A percentile compares a stretch with the other conserved stretches of the same genome.
Conservation (phyloP, 2,888 invertebrate genomes). For the Cremastinae sp. region DNA sequence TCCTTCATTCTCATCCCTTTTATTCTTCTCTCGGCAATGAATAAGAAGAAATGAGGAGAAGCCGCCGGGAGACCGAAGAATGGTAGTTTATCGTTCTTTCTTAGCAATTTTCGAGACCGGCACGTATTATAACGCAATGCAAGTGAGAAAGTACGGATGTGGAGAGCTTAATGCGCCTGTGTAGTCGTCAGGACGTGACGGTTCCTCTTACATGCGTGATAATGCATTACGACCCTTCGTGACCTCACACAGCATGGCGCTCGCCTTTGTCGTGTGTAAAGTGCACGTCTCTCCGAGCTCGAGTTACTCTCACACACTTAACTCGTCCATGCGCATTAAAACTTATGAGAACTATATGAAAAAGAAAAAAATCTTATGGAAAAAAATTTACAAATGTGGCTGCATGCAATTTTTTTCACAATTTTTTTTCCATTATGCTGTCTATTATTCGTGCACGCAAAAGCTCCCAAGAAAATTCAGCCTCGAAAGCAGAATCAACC, state of each 20-base stretch:
- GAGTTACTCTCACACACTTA: no score
- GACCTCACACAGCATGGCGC: conserved; percentile 20
- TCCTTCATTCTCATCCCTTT: no score
- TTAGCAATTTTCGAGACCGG: conserved; percentile 42
- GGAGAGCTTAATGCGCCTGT: conserved; percentile 8
- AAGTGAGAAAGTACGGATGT: conserved; percentile 9
- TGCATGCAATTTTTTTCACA: conserved; percentile 14
- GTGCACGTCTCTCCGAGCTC: conserved; percentile 39
- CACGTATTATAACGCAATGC: conserved; percentile 30
- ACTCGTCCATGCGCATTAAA: no score
- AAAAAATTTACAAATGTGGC: neutral
- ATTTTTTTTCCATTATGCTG: conserved; percentile 17
- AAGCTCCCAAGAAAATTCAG: conserved; percentile 6
- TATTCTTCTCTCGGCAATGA: conserved; percentile 21
- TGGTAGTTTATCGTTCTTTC: conserved; percentile 39
- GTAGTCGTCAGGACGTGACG: conserved; percentile 44
- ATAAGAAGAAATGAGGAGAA: conserved; percentile 5
- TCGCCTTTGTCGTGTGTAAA: conserved; percentile 18
- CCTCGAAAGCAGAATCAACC: conserved; percentile 46
- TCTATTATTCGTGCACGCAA: neutral
- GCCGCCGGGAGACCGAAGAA: no score
- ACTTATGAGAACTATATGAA: no score
- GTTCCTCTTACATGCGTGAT: conserved; percentile 55
- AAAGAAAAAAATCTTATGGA: conserved; percentile 2
- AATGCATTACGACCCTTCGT: conserved; percentile 55